These are phyloP conservation scores for Mirounga angustirostris DNA, from an alignment of 2,113 vertebrate genomes.

Conservation along the genomic window DNA sequence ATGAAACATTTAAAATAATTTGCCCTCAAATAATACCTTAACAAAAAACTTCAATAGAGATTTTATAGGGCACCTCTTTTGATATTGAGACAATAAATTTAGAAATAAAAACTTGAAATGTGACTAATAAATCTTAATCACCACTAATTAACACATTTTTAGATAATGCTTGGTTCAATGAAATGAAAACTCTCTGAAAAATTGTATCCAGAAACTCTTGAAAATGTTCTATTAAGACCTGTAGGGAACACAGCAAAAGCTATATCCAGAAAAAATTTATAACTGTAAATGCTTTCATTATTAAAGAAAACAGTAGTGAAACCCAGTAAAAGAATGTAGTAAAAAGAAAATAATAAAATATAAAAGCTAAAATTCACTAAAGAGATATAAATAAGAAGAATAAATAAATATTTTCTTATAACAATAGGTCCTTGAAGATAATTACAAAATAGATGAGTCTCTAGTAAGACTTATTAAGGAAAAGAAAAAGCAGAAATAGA, in stretches of 20 bases:
- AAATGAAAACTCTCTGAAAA: constrained; percentile 12
- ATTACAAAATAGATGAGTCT: constrained; percentile 5
- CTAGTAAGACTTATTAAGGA: not conserved
- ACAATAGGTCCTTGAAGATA: not conserved
- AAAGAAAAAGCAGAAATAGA: not conserved
- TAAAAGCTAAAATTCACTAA: not conserved
- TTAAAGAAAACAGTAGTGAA: not conserved
- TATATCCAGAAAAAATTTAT: not conserved
- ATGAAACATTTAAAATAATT: not conserved
- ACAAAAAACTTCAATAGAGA: not conserved
- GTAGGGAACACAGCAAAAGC: not conserved
- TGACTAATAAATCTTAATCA: constrained; percentile 10
- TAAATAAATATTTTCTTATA: constrained; percentile 1
- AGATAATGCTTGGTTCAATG: not conserved
- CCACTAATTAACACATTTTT: not conserved
- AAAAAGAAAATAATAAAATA: not conserved
- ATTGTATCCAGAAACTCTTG: not conserved
- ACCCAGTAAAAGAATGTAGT: not conserved
- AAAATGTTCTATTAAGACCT: not conserved
- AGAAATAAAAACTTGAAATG: constrained; percentile 34
- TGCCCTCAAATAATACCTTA: not conserved
- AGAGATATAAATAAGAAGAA: not conserved
- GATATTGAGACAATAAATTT: not conserved
- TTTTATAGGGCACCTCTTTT: not conserved
- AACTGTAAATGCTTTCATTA: not conserved